phyloP scores from a whole-genome alignment of 2,797 vertebrate genomes.

The Lagorchestes hirsutus region DNA sequence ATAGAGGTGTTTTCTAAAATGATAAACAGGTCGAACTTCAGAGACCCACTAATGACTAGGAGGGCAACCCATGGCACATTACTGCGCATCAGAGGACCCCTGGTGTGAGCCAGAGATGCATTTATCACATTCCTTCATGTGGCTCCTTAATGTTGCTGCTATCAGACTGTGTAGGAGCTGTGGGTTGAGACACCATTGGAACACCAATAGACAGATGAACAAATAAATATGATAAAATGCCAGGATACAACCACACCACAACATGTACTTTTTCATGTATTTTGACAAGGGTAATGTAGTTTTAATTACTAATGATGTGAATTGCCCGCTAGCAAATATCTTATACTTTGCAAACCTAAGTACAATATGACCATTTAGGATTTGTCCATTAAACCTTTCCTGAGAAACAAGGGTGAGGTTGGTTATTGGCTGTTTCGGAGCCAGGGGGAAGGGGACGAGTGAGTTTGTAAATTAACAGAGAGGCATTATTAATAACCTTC shows the following conservation, averaged over 20 bases:
- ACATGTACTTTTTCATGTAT: conserved; percentile 71
- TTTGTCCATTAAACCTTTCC: conserved; percentile 72
- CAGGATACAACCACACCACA: neutral
- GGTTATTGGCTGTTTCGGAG: conserved; percentile 39
- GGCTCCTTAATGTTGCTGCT: conserved; percentile 53
- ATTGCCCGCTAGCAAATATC: conserved; percentile 65
- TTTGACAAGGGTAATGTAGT: conserved; percentile 73
- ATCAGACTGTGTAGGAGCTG: conserved; percentile 33
- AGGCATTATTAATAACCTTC: conserved; percentile 54
- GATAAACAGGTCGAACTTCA: conserved; percentile 51
- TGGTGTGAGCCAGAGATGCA: conserved; percentile 24
- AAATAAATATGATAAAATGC: conserved; percentile 72
- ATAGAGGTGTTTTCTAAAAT: conserved; percentile 52
- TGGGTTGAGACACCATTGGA: conserved; percentile 25
- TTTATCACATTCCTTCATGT: conserved; percentile 68
- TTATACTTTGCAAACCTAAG: conserved; percentile 63
- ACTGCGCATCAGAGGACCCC: conserved; percentile 14
- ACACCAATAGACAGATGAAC: conserved; percentile 46
- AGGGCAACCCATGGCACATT: conserved; percentile 42
- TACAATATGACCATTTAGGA: conserved; percentile 30
- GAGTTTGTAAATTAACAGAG: conserved; percentile 57
- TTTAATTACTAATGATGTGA: conserved; percentile 74
- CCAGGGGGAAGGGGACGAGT: conserved; percentile 43
- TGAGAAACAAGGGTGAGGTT: conserved; percentile 54
- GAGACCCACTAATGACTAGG: conserved; percentile 49